A percentile compares a stretch with the other conserved stretches of the same genome.
phyloP scores from a whole-genome alignment of 2,888 invertebrate species.

The Polyommatus icarus region DNA sequence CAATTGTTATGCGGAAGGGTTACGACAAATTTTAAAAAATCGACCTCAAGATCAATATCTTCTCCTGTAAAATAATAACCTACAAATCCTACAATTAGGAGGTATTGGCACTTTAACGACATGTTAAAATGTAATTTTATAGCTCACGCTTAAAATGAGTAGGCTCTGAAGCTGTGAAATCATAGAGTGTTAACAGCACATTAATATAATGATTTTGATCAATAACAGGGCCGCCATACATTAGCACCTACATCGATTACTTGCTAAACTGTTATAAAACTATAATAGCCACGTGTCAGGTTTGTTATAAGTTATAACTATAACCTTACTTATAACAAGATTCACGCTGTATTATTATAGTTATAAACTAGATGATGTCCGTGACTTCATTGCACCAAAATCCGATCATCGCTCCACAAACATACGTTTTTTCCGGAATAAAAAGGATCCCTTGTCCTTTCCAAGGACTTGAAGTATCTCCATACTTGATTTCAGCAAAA shows the following conservation, averaged over 20 bases:
- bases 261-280: constrained; percentile 1
- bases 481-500: no score
- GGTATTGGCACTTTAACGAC: background rate
- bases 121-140: background rate
- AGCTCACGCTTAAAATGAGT: background rate
- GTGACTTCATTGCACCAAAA: no score
- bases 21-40: no score
- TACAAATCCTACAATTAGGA: no score
- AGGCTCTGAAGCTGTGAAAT: background rate
- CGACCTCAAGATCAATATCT: no score
- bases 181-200: background rate
- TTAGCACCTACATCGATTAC: constrained; percentile 9
- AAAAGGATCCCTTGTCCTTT: no score
- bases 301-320: background rate
- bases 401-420: no score
- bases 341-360: background rate
- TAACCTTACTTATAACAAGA: background rate
- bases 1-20: no score
- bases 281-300: background rate
- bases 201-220: background rate
- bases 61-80: no score
- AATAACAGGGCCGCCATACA: background rate
- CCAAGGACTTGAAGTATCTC: no score
- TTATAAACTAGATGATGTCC: background rate
- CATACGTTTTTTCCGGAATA: no score